Base-by-base conservation (phyloP, 2,888 invertebrate species). In the Altica lythri region DNA sequence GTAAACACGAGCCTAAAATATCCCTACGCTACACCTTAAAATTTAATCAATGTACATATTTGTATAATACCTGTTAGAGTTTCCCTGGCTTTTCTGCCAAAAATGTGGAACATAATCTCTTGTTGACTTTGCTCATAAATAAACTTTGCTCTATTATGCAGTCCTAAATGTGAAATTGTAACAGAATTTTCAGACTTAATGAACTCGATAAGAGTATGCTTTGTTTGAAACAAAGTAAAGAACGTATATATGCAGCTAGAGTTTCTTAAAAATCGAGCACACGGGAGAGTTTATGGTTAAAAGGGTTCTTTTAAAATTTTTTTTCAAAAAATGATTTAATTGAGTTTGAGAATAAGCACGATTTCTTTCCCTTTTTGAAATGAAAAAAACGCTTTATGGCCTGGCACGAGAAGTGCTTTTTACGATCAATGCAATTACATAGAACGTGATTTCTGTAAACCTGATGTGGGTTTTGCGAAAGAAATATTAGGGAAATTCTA, bases 361-460 rank as follows among this genome's bases (percentile, higher is more conserved):
- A 22, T 12, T 34, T 1, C 34, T 12, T 34, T 32, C 30, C 30
- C 12, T 49, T 40, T 49, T 42, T 32, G 14, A n/a, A 42, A 17
- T 19, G 14, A 40, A 22, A 49, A 40, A 35, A 8, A n/a, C n/a
- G 10, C 30, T 27, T 40, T 32, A 19, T 6, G 30, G 22, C n/a
- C 19, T 4, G 12, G 19, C 9, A 42, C 19, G 40, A 19, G 19
- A 29, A 47, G 47, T 38, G 37, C 37, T 37, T 37, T 37, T 48
- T 37, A 12, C 25, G 25, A 37, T 48, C 35, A 38, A 37, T 35
- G 47, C 37, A 25, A 35, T 48, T 48, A 48, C 27, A 9, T 13
- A n/a, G 22, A 46, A 46, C 35, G 35, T 46, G 35, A 25, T 47
- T 37, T 35, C 45, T 32, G n/a, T n/a, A n/a, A n/a, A n/a, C n/a